Base-by-base conservation (phyloP, 1,140 invertebrate genomes). In the Drosophila nebulosa region DNA sequence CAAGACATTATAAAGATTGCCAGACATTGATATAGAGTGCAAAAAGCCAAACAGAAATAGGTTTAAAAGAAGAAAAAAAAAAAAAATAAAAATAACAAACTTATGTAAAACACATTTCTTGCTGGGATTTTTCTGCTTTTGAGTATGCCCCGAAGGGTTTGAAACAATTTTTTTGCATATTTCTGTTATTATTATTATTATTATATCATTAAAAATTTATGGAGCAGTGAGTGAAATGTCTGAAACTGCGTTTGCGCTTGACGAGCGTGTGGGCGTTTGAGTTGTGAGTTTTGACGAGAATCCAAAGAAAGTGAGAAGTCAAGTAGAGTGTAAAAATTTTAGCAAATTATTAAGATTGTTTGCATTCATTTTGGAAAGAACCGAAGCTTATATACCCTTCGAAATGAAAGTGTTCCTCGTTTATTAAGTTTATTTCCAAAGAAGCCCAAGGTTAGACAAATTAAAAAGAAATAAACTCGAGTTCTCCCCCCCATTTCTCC, bases 1-100 rank as follows among this genome's bases (percentile, higher is more conserved):
- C 80, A 84, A 84, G 81, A 84, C 78, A 69, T 65, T 83, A 80
- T 83, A 65, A 62, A 80, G 74, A 80, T 81, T 32, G 56, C 61
- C 56, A 39, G 30, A 21, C 51, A 35, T 52, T 55, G 77, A 85
- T 85, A 58, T 61, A 58, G 46, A 73, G 39, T 21, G 39, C 12
- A 46, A 46, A 46, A 46, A 46, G 3, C n/a, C n/a, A n/a, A n/a
- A n/a, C n/a, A n/a, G n/a, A n/a, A n/a, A n/a, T n/a, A n/a, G n/a
- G n/a, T n/a, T n/a, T n/a, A 6, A 36, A n/a, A 35, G 21, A 26
- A 42, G 9, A 36, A 14, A 4, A n/a, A 36, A 14, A 36, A 14
- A 35, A 35, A 35, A 14, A 18, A 2, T 6, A 14, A 16, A 42
- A 18, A 21, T 3, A 56, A 58, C 32, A 21, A 14, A 24, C 26